phyloP scores from a whole-genome alignment of 2,888 invertebrate species.

The Axea sp. region DNA sequence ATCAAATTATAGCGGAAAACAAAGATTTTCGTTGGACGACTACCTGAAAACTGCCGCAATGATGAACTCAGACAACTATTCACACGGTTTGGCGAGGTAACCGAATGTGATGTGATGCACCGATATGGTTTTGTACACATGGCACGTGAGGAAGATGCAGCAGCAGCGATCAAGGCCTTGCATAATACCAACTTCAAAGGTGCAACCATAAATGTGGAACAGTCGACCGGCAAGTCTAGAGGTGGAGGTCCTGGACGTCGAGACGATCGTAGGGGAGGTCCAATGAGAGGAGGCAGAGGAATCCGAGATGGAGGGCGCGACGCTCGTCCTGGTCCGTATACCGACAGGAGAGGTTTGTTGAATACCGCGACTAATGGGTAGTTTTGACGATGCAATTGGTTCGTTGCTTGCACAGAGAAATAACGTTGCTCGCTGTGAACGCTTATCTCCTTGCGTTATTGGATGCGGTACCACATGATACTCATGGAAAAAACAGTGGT shows the following conservation, averaged over 20 bases:
- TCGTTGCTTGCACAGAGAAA: slow-evolving; percentile 54
- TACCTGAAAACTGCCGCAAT: slow-evolving; percentile 90
- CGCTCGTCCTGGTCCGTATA: slow-evolving; percentile 78
- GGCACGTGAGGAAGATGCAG: slow-evolving; percentile 90
- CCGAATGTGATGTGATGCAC: slow-evolving; percentile 96
- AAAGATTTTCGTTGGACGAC: slow-evolving; percentile 96
- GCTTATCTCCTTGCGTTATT: slow-evolving; percentile 43
- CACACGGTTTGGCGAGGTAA: slow-evolving; percentile 91
- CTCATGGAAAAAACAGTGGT: neutral
- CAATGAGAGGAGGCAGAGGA: slow-evolving; percentile 81
- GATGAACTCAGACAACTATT: slow-evolving; percentile 91
- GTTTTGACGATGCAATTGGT: slow-evolving; percentile 58
- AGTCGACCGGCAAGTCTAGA: slow-evolving; percentile 88
- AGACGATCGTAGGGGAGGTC: slow-evolving; percentile 81
- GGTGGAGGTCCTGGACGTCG: slow-evolving; percentile 81
- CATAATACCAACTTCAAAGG: slow-evolving; percentile 92
- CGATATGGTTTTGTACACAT: slow-evolving; percentile 96
- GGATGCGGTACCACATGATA: slow-evolving; percentile 37
- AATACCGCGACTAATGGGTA: slow-evolving; percentile 67
- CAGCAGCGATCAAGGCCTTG: slow-evolving; percentile 88
- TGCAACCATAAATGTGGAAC: slow-evolving; percentile 90
- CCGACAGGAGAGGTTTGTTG: slow-evolving; percentile 77
- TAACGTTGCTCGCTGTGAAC: slow-evolving; percentile 47
- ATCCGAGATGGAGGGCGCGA: slow-evolving; percentile 79
- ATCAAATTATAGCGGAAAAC: slow-evolving; percentile 82